Evolutionary conservation across 2,888 invertebrate species (phyloP), one percentile per base, ranked within the genome.

Genomic region (Netelia fuscicornis): DNA sequence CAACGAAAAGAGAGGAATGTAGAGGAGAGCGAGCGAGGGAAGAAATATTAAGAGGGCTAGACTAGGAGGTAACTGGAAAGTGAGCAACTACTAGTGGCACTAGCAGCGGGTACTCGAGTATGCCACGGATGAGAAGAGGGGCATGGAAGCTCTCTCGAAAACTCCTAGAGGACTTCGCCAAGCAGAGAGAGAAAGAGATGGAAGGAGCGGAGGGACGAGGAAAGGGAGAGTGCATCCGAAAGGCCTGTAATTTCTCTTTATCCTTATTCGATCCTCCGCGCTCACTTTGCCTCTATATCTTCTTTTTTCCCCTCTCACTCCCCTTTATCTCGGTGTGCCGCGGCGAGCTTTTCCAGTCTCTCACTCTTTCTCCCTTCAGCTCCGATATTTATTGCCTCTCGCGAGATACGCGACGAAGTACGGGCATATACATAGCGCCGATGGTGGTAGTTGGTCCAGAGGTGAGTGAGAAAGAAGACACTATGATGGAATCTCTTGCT

Each of bases 211-310:
- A 62, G 64, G 25, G 54, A 54, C 25, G 58, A 25, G 76, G 30
- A 79, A 56, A 23, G 20, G 64, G 11, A 58, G 52, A 54, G 65
- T 86, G 87, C 89, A 87, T 89, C 88, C 89, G 89, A 89, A 88
- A 87, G 89, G 86, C 88, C 85, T 86, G 91, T 90, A 89, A 91
- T 91, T 91, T 91, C 89, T 89, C 90, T 91, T 91, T 90, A 90
- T 91, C 88, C 88, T 89, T 88, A 87, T 85, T 85, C 85, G 85
- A 82, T 85, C 85, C 72, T 72, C 71, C 48, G 44, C 77, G 78
- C 82, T 87, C 82, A 56, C 79, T 79, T 72, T 82, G 75, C 64
- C 37, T 62, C 71, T 60, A 54, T 71, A 56, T 79, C 72, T 71
- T 48, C 74, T 75, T 81, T 81, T 70, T 68, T 37, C 17, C 56